Percentiles rank a stretch among this genome's conserved stretches.
Conservation (phyloP, 53 echinoderm and acorn worm genomes). For the Mesocentrotus franciscanus region DNA sequence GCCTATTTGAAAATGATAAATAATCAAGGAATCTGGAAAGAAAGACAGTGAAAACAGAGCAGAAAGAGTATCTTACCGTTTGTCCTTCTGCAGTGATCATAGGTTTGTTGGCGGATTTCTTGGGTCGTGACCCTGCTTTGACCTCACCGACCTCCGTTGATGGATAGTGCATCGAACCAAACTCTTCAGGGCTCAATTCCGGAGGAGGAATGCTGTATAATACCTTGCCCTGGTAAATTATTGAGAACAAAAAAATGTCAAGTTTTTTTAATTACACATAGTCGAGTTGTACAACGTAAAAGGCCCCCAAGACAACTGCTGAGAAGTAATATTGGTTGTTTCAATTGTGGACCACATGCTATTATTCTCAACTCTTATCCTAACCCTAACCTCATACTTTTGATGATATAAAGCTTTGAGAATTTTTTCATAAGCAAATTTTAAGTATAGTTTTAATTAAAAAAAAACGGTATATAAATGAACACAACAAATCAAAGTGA, state of each 20-base stretch:
- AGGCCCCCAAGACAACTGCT: no score
- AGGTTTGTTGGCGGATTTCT: conserved; percentile 70
- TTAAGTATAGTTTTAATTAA: no score
- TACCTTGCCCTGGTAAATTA: conserved; percentile 77
- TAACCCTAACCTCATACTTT: no score
- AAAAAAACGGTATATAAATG: no score
- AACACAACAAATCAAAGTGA: no score
- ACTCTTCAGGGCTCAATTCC: conserved; percentile 75
- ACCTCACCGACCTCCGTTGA: conserved; percentile 58
- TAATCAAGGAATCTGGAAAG: background rate
- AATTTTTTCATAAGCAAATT: no score
- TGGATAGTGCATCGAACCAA: conserved; percentile 66
- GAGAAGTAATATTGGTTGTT: no score
- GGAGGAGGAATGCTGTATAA: conserved; percentile 88
- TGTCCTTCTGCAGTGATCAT: conserved; percentile 89
- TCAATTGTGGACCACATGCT: no score
- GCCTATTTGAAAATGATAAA: no score
- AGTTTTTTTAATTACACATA: background rate
- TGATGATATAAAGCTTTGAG: no score
- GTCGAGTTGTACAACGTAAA: no score
- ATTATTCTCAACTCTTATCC: no score
- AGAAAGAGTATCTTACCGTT: conserved; percentile 66
- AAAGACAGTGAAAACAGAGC: background rate
- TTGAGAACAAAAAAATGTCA: background rate
- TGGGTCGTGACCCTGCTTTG: conserved; percentile 61